Percentiles rank a stretch among this genome's conserved stretches.
These are phyloP conservation scores for Galerucella nymphaeae DNA, from an alignment of 2,888 invertebrate genomes.

Conservation along the genomic window DNA sequence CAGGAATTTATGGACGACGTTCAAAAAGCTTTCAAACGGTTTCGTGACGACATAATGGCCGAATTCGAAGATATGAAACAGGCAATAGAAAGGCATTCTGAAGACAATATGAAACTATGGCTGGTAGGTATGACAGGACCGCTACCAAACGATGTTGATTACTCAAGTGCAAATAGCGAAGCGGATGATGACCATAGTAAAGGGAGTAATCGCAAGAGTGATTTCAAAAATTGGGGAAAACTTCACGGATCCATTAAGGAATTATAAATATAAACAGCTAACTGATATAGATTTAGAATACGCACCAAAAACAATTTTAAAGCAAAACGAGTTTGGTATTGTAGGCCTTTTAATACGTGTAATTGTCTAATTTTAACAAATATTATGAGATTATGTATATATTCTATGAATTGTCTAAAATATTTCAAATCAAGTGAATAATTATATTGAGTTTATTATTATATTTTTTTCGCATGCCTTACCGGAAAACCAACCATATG, in stretches of 20 bases:
- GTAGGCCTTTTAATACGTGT: background rate
- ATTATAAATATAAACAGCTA: background rate
- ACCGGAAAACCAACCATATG: too few relatives aligned
- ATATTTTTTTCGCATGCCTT: too few relatives aligned
- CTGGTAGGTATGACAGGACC: background rate
- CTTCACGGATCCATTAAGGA: background rate
- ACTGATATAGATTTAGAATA: background rate
- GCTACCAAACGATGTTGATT: background rate
- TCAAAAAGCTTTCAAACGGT: background rate
- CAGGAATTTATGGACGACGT: background rate
- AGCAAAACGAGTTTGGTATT: background rate
- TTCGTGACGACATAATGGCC: background rate
- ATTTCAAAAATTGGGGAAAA: background rate
- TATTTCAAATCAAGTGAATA: too few relatives aligned
- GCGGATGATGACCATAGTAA: background rate
- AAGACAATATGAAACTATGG: background rate
- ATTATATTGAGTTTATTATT: too few relatives aligned
- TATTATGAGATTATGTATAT: too few relatives aligned
- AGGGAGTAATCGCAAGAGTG: background rate
- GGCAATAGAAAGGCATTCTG: background rate
- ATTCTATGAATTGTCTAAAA: too few relatives aligned
- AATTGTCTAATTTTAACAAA: background rate
- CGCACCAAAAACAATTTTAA: background rate
- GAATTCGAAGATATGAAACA: background rate
- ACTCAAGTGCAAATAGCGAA: background rate